Evolutionary conservation across 2,888 invertebrate species (phyloP).

Genomic region (Papilio protenor): DNA sequence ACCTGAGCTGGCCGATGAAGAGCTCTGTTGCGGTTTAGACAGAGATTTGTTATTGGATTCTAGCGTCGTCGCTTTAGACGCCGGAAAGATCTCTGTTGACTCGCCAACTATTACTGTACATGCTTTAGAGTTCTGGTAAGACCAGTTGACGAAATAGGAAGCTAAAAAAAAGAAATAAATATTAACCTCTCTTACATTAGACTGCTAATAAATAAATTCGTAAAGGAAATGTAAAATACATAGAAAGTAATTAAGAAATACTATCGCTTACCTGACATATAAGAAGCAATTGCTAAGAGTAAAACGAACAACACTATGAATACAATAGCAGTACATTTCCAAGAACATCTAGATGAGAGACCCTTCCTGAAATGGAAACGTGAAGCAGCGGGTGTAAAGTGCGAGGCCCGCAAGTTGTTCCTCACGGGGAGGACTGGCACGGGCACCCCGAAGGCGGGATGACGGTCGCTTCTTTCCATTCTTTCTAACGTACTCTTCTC

Average conservation of each 20-base stretch:
- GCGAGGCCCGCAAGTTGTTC: conserved; percentile 88
- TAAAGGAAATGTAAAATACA: too few species aligned
- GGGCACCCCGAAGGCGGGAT: conserved; percentile 86
- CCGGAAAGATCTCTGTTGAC: conserved; percentile 87
- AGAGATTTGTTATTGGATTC: conserved; percentile 89
- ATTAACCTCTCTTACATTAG: background rate
- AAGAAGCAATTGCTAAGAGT: conserved; percentile 92
- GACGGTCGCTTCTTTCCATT: conserved; percentile 85
- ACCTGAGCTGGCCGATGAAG: conserved; percentile 82
- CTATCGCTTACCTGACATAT: conserved; percentile 90
- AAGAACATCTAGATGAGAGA: conserved; percentile 93
- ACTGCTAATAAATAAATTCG: background rate
- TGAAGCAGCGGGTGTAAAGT: conserved; percentile 88
- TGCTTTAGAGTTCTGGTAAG: conserved; percentile 92
- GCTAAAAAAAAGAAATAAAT: conserved; percentile 79
- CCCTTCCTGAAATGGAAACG: conserved; percentile 95
- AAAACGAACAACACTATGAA: conserved; percentile 93
- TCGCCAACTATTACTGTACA: conserved; percentile 94
- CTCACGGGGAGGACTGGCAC: conserved; percentile 91
- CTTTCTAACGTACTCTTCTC: conserved; percentile 83
- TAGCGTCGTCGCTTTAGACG: conserved; percentile 88
- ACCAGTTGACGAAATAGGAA: conserved; percentile 93
- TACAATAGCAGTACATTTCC: conserved; percentile 96
- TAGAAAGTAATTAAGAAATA: background rate
- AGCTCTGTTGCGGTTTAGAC: conserved; percentile 86